Percentiles rank a stretch among this genome's conserved stretches.
Conservation (phyloP, 1,140 invertebrate species). For the Kradibia gibbosae region DNA sequence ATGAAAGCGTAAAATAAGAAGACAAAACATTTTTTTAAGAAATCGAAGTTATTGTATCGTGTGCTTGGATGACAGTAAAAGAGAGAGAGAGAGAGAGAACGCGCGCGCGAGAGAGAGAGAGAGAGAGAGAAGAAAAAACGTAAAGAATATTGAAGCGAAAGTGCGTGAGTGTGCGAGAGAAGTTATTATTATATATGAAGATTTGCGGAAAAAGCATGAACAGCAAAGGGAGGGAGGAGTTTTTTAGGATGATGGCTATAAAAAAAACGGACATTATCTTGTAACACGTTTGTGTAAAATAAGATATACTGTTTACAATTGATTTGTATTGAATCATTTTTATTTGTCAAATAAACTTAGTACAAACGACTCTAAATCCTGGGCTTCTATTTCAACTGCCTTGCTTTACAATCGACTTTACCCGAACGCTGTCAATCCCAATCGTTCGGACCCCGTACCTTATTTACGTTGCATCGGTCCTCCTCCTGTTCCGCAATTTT, state of each 20-base stretch:
- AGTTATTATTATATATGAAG: slow-evolving; percentile 34
- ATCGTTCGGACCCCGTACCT: too few relatives aligned
- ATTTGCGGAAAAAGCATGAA: slow-evolving; percentile 47
- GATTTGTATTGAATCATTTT: slow-evolving; percentile 68
- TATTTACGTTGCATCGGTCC: too few relatives aligned
- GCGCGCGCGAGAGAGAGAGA: slow-evolving; percentile 29
- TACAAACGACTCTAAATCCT: slow-evolving; percentile 60
- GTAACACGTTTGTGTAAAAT: slow-evolving; percentile 62
- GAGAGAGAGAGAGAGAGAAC: slow-evolving; percentile 3
- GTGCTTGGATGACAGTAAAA: slow-evolving; percentile 26
- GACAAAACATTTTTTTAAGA: slow-evolving; percentile 33
- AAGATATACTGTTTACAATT: slow-evolving; percentile 68
- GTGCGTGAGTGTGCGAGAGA: slow-evolving; percentile 44
- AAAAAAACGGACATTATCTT: slow-evolving; percentile 55
- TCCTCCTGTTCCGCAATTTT: too few relatives aligned
- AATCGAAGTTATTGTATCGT: slow-evolving; percentile 22
- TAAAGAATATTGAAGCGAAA: slow-evolving; percentile 33
- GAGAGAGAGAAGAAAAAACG: slow-evolving; percentile 28
- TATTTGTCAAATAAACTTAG: slow-evolving; percentile 71
- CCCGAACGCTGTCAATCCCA: too few relatives aligned
- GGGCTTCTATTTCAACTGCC: background rate
- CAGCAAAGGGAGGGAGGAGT: slow-evolving; percentile 52
- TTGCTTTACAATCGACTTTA: too few relatives aligned
- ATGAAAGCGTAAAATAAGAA: slow-evolving; percentile 31
- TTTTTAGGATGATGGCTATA: slow-evolving; percentile 50